phyloP scores from a whole-genome alignment of 2,113 vertebrate species.

The Pelobates fuscus region DNA sequence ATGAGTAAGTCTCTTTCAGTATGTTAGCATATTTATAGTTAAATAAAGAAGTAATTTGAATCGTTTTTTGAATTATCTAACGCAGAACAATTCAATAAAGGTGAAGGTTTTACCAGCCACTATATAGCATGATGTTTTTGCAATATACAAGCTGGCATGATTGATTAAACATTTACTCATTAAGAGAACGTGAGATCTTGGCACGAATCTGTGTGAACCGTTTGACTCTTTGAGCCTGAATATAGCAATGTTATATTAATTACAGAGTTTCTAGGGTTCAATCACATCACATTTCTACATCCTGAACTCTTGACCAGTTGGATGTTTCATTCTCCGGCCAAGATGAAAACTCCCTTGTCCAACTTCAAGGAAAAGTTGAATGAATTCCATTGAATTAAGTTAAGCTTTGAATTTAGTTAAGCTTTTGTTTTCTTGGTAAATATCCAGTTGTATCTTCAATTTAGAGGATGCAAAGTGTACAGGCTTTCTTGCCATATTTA shows the following conservation, averaged over 20 bases:
- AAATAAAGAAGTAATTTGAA: too few species aligned
- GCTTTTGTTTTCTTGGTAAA: conserved; percentile 1
- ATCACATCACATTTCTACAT: conserved; percentile 19
- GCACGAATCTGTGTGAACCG: conserved; percentile 1
- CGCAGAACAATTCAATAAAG: too few species aligned
- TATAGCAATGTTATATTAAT: conserved; percentile 24
- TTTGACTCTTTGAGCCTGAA: conserved; percentile 9
- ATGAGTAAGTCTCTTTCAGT: too few species aligned
- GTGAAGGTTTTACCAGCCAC: too few species aligned
- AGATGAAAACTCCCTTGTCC: background rate
- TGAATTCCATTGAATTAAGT: conserved; percentile 1
- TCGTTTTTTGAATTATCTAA: too few species aligned
- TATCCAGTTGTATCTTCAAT: conserved; percentile 10
- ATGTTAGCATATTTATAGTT: too few species aligned
- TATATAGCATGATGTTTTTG: too few species aligned
- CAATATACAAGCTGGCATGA: conserved; percentile 8
- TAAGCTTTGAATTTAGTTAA: conserved; percentile 2
- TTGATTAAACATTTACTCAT: conserved; percentile 7
- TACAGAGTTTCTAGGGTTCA: conserved; percentile 28
- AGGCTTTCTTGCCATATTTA: background rate
- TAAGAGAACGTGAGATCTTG: background rate
- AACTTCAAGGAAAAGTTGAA: conserved; percentile 2
- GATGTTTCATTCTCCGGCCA: conserved; percentile 13
- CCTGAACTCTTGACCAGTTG: conserved; percentile 25
- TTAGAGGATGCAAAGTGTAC: background rate